A percentile compares a stretch with the other conserved stretches of the same genome.
Evolutionary conservation across 2,888 invertebrate genomes (phyloP).

Genomic region (Cosmorhoe ocellata): DNA sequence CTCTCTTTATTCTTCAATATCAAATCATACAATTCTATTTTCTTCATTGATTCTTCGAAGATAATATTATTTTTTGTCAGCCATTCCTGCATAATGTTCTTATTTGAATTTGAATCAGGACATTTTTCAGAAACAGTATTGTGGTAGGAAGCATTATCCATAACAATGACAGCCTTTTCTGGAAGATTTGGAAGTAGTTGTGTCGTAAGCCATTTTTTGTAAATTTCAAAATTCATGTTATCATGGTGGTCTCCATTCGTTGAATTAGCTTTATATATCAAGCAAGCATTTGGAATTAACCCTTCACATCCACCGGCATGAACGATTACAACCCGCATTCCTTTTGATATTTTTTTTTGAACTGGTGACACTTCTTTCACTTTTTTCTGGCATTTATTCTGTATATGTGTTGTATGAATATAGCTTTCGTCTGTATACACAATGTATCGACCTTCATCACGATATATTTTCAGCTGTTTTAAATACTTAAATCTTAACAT

Average conservation of each 20-base stretch:
- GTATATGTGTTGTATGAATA: constrained; percentile 9
- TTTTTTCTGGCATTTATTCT: constrained; percentile 4
- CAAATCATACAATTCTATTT: background rate
- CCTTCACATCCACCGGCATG: background rate
- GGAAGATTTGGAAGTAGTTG: background rate
- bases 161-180: background rate
- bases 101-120: background rate
- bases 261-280: background rate
- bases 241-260: too few species aligned
- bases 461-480: constrained; percentile 7
- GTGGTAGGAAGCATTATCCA: background rate
- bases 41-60: background rate
- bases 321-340: too few species aligned
- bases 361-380: background rate
- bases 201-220: background rate
- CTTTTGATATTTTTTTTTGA: background rate
- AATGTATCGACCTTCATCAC: constrained; percentile 11
- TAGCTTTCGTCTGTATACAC: constrained; percentile 11
- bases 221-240: too few species aligned
- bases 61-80: background rate
- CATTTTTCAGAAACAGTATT: background rate
- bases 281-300: background rate
- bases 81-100: background rate
- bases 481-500: constrained; percentile 3
- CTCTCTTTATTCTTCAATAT: background rate